Evolutionary conservation across 2,888 invertebrate species (phyloP), one percentile per base, ranked within the genome.

Genomic region (Allophyes oxyacanthae): DNA sequence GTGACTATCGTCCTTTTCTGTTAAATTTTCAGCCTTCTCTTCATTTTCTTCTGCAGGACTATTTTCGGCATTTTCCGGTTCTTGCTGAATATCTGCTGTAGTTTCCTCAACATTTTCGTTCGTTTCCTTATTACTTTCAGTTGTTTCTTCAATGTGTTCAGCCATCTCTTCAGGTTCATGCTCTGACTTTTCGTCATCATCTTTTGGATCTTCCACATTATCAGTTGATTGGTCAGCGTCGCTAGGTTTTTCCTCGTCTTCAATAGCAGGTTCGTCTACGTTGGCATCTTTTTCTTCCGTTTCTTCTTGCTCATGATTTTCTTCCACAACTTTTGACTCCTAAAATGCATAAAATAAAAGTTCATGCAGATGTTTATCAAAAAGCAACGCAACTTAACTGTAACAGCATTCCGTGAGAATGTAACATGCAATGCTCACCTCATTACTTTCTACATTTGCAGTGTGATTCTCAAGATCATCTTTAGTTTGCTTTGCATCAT

Each of bases 341-440:
- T 92, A 92, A 88, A 92, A 92, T 83, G 59, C 75, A 90, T 71
- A 88, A 86, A 85, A 81, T 82, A 81, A 87, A 84, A 79, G 64
- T 82, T 89, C 92, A 92, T 91, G 92, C 92, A 90, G 82, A 90
- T 88, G 88, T 87, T 86, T 80, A 78, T 76, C 66, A 83, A 87
- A 75, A 92, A 93, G 93, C 93, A 79, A 81, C 76, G 93, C 93
- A 92, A 93, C 89, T 79, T 66, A 91, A 90, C 70, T 48, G 61
- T 81, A 85, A 87, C 49, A 65, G 74, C 82, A 83, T 84, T 82
- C 81, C 79, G 70, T 82, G 76, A 77, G 65, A 57, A 68, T 54
- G 65, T 79, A 50, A 72, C 87, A 86, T 89, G 91, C 89, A 78
- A 62, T 64, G 70, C 90, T 89, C 83, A 91, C 93, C 90, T 90